These are phyloP conservation scores for Darevskia nairensis DNA, from an alignment of 2,797 vertebrate genomes.

Conservation along the genomic window DNA sequence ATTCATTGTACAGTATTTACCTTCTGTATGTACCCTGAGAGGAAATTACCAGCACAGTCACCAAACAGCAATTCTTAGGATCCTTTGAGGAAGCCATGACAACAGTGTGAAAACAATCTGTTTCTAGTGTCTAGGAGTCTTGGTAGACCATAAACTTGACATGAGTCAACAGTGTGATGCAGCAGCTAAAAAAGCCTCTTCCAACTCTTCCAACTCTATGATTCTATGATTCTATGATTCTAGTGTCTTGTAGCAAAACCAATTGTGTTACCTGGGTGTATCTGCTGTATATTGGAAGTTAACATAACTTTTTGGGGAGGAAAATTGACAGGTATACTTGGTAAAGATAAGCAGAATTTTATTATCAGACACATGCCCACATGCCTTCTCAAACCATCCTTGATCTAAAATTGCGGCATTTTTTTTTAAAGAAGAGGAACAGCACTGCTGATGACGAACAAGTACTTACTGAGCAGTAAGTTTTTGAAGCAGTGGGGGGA, in stretches of 20 bases:
- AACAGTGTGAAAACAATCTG: background rate
- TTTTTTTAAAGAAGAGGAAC: accelerated
- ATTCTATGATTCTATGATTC: background rate
- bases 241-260: background rate
- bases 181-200: too few relatives aligned
- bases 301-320: background rate
- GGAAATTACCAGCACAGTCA: too few relatives aligned
- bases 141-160: too few relatives aligned
- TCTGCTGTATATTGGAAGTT: background rate
- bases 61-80: too few relatives aligned
- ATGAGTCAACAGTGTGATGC: too few relatives aligned
- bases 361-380: background rate
- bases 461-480: background rate
- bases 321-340: background rate
- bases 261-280: background rate
- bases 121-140: background rate
- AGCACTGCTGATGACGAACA: background rate
- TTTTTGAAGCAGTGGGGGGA: background rate
- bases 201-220: too few relatives aligned
- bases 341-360: background rate
- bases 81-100: too few relatives aligned
- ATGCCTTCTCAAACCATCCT: background rate
- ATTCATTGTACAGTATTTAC: too few relatives aligned
- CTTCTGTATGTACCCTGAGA: too few relatives aligned
- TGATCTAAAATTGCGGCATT: background rate